phyloP scores from a whole-genome alignment of 1,140 invertebrate species.

The Drosophila quadrilineata region DNA sequence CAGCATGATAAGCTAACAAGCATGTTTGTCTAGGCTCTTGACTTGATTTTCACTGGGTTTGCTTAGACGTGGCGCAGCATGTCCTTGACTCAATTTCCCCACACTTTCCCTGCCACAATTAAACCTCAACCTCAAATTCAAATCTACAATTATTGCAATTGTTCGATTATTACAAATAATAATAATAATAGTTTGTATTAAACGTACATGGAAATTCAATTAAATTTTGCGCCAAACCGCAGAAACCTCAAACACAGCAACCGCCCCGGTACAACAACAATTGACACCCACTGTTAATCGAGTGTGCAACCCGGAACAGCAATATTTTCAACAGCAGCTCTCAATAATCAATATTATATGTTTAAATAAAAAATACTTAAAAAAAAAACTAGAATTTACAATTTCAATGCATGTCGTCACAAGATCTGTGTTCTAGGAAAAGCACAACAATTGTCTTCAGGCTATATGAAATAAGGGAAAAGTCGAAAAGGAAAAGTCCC shows the following conservation, averaged over 20 bases:
- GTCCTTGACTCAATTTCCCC: constrained; percentile 48
- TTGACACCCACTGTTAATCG: background rate
- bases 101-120: no score
- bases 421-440: no score
- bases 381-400: no score
- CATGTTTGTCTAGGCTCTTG: constrained; percentile 73
- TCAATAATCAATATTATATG: no score
- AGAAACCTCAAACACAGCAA: constrained; percentile 42
- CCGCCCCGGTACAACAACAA: constrained; percentile 16
- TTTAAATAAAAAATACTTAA: no score
- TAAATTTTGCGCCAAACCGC: constrained; percentile 59
- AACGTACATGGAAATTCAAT: constrained; percentile 69
- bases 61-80: constrained; percentile 7
- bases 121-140: no score
- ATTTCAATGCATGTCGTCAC: no score
- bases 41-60: constrained; percentile 67
- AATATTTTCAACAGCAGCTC: no score
- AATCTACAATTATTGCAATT: constrained; percentile 54
- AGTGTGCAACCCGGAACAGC: no score
- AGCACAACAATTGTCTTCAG: no score
- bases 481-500: no score
- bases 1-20: constrained; percentile 79
- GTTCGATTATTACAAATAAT: constrained; percentile 38
- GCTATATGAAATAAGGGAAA: no score
- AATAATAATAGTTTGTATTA: constrained; percentile 4